Conservation (phyloP, 1,140 invertebrate species). For the Philaenus spumarius region DNA sequence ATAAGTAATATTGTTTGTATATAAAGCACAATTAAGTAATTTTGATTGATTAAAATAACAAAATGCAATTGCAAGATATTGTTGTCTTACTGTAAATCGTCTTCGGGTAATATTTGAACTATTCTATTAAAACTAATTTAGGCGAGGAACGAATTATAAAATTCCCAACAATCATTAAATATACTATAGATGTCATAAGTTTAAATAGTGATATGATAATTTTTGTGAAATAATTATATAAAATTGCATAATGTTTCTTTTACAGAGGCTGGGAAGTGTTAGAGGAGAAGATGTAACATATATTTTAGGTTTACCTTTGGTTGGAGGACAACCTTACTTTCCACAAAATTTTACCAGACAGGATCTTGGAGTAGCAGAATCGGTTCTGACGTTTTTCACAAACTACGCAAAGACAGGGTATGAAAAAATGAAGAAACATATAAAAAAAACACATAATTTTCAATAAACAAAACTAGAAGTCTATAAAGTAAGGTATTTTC, state of each 20-base stretch:
- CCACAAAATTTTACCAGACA: conserved; percentile 64
- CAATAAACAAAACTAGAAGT: background rate
- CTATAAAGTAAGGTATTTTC: background rate
- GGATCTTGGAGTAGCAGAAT: conserved; percentile 65
- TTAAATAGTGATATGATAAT: too few relatives aligned
- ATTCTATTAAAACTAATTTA: too few relatives aligned
- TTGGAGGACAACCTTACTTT: conserved; percentile 54
- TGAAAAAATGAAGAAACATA: conserved; percentile 10
- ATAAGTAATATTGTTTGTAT: too few relatives aligned
- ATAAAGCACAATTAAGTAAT: too few relatives aligned
- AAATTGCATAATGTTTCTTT: conserved; percentile 29
- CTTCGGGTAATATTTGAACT: too few relatives aligned
- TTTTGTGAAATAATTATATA: too few relatives aligned
- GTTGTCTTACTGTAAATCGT: too few relatives aligned
- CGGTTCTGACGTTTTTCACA: conserved; percentile 62
- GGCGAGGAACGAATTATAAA: too few relatives aligned
- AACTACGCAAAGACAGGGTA: conserved; percentile 64
- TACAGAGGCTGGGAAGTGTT: conserved; percentile 66
- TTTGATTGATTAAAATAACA: too few relatives aligned
- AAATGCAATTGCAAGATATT: too few relatives aligned
- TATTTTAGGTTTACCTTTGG: conserved; percentile 76
- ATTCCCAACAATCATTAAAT: too few relatives aligned
- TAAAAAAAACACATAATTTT: background rate
- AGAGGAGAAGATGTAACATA: conserved; percentile 80
- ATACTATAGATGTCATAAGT: too few relatives aligned